Conservation (phyloP, 2,888 invertebrate genomes). For the Gymnoscelis rufifasciata region DNA sequence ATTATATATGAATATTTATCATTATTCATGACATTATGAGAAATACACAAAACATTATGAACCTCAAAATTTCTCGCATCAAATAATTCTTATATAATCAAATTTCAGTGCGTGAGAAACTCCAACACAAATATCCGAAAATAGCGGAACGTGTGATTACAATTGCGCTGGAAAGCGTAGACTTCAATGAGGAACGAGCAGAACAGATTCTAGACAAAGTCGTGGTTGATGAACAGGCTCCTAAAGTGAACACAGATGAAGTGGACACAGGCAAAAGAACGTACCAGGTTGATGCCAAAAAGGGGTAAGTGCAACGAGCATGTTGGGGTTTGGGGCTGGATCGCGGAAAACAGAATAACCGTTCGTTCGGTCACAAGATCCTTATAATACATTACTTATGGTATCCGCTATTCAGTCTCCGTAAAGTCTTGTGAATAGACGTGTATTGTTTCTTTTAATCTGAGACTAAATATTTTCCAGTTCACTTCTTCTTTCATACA, state of each 20-base stretch:
- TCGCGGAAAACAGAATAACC: constrained; percentile 1
- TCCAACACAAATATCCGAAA: constrained; percentile 85
- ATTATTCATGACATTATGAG: no score
- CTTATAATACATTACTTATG: no score
- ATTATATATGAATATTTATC: no score
- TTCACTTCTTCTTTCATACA: constrained; percentile 9
- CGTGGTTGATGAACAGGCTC: constrained; percentile 80
- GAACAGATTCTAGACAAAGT: constrained; percentile 88
- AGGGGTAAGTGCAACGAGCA: constrained; percentile 45
- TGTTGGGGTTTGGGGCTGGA: constrained; percentile 3
- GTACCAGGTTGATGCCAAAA: constrained; percentile 37
- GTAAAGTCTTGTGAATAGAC: constrained; percentile 2
- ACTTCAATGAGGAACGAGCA: constrained; percentile 90
- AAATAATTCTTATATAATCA: neutral
- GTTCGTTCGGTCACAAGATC: no score
- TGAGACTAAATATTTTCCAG: constrained; percentile 12
- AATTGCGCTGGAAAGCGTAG: constrained; percentile 92
- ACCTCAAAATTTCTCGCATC: neutral
- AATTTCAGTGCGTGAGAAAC: constrained; percentile 81
- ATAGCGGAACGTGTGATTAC: constrained; percentile 89
- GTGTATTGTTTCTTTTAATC: neutral
- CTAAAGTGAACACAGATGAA: constrained; percentile 39
- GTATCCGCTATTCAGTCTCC: constrained; percentile 12
- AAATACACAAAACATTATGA: no score
- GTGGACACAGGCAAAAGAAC: constrained; percentile 39